Base-by-base conservation (phyloP, 2,888 invertebrate species). In the Calliphora vomitoria region DNA sequence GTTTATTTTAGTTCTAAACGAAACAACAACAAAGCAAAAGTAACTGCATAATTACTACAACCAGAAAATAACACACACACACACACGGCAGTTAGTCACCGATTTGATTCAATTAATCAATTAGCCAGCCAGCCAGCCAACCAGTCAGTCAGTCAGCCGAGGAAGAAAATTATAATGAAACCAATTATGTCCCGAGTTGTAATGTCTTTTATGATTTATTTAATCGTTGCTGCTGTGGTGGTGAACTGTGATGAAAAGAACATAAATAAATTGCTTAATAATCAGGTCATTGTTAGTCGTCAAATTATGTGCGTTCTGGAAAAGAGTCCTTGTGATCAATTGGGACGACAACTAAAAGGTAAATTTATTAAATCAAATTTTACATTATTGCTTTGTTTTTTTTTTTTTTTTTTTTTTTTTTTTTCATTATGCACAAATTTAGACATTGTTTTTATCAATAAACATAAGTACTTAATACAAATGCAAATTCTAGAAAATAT, bases 321-420 rank as follows among this genome's bases (percentile, higher is more conserved):
- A 88, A 94, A 94, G 89, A 95, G 94, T 87, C 95, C 95, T 11
- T 96, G 96, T 90, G 96, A 96, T 92, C 93, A 94, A 83, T 93
- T 95, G 78, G 96, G 96, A 86, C 93, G 93, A 83, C 95, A 95
- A 92, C 93, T 96, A 55, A 96, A 95, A 95, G 94, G 96, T 96
- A 92, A 92, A 91, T 89, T 55, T 53, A 55, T 5, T 41, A 55
- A 44, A 41, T 53, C 18, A 10, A 20, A 25, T 25, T 25, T 25
- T 25, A 25, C 25, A 25, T 25, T 25, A 25, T 25, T 25, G 25
- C 25, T 25, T 1, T 25, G 25, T 25, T 25, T 25, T 2, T 25
- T 25, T 11, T 13, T 11, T 1, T 44, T 44, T 44, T 44, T 3
- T 13, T 44, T 44, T 44, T 44, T 11, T 44, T 5, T 4, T 35